Base-by-base conservation (phyloP, 2,113 vertebrate species). In the Isurus oxyrinchus region DNA sequence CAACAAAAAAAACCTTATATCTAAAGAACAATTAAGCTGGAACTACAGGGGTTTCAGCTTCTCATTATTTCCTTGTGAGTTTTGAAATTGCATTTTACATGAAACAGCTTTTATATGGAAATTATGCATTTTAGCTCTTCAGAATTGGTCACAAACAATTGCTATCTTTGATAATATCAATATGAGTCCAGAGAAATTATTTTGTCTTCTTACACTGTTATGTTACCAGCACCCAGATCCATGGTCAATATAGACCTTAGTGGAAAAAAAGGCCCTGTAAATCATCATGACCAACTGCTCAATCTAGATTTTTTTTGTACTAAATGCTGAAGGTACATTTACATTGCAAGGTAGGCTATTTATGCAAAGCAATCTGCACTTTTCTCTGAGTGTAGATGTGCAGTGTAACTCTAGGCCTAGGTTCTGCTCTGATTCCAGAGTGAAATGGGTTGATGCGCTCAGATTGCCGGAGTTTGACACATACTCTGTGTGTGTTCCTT, bases 41-140 rank as follows among this genome's bases (percentile, higher is more conserved):
- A 94, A 63, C 57, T 61, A 94, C 21, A 40, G 59, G 59, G 90
- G 59, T 94, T 91, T 94, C 90, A n/a, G 59, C 88, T 63, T 40
- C 90, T 63, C 57, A 93, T 63, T 63, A 94, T 40, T 94, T 40
- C 59, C 63, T 63, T 21, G 35, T 44, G 90, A 63, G 59, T 63
- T 94, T 63, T 94, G 90, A 94, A 94, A 63, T 94, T 94, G 90
- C 57, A 94, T 63, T 94, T 94, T 44, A 3, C 90, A 94, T 6
- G 61, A 94, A 40, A 63, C 90, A 63, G 57, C 90, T 63, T 94
- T 94, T n/a, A 94, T 63, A 40, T 94, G 90, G 90, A 94, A 94
- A 94, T 84, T 84, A 84, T 84, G 81, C 40, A 49, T 19, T 44
- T 84, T 21, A 84, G 40, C 40, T 44, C 81, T 49, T 40, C n/a